Conservation (phyloP, 2,113 vertebrate genomes). For the Archocentrus centrarchus region DNA sequence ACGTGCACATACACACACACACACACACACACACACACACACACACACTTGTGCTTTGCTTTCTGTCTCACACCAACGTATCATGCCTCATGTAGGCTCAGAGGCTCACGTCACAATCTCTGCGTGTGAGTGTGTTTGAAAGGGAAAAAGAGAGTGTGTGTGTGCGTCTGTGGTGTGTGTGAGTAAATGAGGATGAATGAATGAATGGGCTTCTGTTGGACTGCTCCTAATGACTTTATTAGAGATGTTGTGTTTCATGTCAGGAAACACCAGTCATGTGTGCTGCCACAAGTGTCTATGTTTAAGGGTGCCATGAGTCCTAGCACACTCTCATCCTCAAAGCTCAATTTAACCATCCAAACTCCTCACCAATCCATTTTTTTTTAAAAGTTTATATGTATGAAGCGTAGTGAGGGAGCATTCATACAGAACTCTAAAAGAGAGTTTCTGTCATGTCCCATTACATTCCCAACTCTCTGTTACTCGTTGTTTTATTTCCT, state of each 20-base stretch:
- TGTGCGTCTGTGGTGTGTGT: constrained; percentile 35
- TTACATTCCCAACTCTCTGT: background rate
- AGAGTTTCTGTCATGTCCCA: background rate
- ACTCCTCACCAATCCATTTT: background rate
- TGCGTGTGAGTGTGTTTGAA: constrained; percentile 13
- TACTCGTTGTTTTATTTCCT: constrained; percentile 20
- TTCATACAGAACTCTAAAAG: constrained; percentile 10
- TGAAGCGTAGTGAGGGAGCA: constrained; percentile 30
- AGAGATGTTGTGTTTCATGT: constrained; percentile 91
- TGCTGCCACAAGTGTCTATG: constrained; percentile 85
- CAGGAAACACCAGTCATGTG: constrained; percentile 90
- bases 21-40: too few species aligned
- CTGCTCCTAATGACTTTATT: constrained; percentile 89
- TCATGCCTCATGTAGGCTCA: constrained; percentile 38
- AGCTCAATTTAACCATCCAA: constrained; percentile 37
- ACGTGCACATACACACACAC: constrained; percentile 31
- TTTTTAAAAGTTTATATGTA: constrained; percentile 78
- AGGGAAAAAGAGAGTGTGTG: constrained; percentile 14
- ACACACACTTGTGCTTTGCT: constrained; percentile 40
- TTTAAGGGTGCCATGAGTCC: constrained; percentile 52
- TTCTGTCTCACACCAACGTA: constrained; percentile 73
- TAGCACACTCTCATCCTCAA: constrained; percentile 53
- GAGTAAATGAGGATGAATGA: constrained; percentile 30
- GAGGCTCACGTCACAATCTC: background rate
- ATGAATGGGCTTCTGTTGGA: constrained; percentile 79